Percentiles rank a stretch among this genome's conserved stretches.
Conservation (phyloP, 2,888 invertebrate genomes). For the Oligia latruncula region DNA sequence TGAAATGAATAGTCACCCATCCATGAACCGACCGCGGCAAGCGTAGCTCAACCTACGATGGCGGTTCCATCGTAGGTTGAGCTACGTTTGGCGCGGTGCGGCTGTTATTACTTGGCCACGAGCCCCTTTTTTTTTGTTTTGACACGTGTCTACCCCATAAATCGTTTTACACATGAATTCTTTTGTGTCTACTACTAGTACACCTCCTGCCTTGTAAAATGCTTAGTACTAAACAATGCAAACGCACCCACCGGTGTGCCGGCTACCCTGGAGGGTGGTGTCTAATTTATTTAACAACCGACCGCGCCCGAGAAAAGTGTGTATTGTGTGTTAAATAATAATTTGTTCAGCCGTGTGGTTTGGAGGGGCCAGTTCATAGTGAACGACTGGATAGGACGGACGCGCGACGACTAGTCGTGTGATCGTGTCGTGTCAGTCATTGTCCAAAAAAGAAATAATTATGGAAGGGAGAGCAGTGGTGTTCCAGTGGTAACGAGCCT, state of each 20-base stretch:
- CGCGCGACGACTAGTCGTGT: not conserved
- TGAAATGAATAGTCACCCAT: not conserved
- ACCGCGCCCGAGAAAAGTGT: conserved; percentile 51
- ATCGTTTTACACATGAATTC: not conserved
- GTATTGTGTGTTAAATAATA: conserved; percentile 65
- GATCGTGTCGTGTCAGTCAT: not conserved
- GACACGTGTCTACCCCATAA: not conserved
- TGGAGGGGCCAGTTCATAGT: conserved; percentile 7
- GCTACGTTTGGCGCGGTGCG: no score
- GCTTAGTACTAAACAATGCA: conserved; percentile 56
- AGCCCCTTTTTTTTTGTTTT: not conserved
- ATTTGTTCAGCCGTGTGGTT: conserved; percentile 55
- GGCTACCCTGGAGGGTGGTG: conserved; percentile 45
- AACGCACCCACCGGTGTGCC: conserved; percentile 20
- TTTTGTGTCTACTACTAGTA: not conserved
- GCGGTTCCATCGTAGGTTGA: no score
- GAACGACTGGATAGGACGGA: not conserved
- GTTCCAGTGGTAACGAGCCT: no score
- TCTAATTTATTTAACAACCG: conserved; percentile 66
- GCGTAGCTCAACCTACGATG: not conserved
- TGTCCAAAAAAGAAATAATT: not conserved
- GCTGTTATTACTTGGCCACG: not conserved
- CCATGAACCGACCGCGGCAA: not conserved
- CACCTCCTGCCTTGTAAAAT: conserved; percentile 29
- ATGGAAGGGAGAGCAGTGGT: not conserved